Evolutionary conservation across 2,888 invertebrate species (phyloP), one percentile per base, ranked within the genome.

Genomic region (Agrilus mali): DNA sequence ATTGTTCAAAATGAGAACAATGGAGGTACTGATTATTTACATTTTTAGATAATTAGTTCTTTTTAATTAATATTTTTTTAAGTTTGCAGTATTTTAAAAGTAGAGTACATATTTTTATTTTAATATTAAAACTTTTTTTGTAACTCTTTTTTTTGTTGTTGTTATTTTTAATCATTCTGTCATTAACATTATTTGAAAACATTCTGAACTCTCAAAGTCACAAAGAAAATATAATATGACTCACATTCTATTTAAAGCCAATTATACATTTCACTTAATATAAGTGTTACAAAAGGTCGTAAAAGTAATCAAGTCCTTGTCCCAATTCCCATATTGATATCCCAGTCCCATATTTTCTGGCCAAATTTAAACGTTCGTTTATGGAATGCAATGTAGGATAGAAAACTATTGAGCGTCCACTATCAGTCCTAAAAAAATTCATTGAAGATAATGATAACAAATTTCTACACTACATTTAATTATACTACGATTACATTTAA

Each of bases 271-370:
- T 7, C 14, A 33, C 4, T 13, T n/a, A 14, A 35, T 10, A 27
- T 13, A 45, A 34, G 33, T 34, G 46, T 75, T 71, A 87, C 51
- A 88, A 72, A 47, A 88, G 71, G 71, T 95, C 94, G 65, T 92
- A 95, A 66, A 95, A 95, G 64, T 89, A 95, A 66, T 92, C 85
- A 14, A 95, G 70, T 16, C 95, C 95, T 68, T 96, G 95, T 0
- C 95, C 95, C n/a, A 94, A 67, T 63, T 96, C 95, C 95, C 95
- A 95, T 55, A 96, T 81, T 0, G 93, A 85, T 36, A 95, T 71
- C 0, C 94, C 93, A 3, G 83, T 83, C 7, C 86, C 85, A 41
- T 89, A 72, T 60, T 86, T 78, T 44, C 73, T 69, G 0, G 90
- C 89, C 38, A 94, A 68, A 45, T 89, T 78, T 13, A 95, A 68